Base-by-base conservation (phyloP, 2,113 vertebrate genomes). In the Erpornis zantholeuca region DNA sequence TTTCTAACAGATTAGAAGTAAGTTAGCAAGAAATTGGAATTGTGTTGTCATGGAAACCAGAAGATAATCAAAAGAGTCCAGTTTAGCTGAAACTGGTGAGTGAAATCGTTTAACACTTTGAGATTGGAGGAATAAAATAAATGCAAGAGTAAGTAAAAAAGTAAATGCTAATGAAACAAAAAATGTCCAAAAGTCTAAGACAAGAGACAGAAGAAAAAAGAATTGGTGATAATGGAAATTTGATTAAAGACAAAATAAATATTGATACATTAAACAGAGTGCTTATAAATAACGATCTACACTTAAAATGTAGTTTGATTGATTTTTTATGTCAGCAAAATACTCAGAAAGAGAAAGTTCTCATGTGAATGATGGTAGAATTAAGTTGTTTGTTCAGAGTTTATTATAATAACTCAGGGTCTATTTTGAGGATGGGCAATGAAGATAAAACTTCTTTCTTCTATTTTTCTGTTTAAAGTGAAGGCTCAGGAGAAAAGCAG, bases 351-450 rank as follows among this genome's bases (percentile, higher is more conserved):
- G 6, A 63, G 20, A 81, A 92, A 84, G 36, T 63, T n/a, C 22
- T 69, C 25, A 47, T 6, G 12, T 45, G n/a, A 90, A 53, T 0
- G 0, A 35, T 5, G 2, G 15, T 0, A 79, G 49, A 87, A 84
- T 35, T 44, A 9, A 68, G 42, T 15, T 19, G 2, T 20, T 86
- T 64, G 11, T 61, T 65, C 45, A 14, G 16, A 38, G 22, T 61
- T 68, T 72, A 80, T 7, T 61, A 40, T 68, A 82, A 38, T 24
- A 65, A 54, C 11, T 44, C 33, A 7, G 6, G 15, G 6, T 47
- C 31, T 77, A 4, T 60, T 96, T 73, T 53, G 28, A 83, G 18
- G n/a, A 47, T 7, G 19, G 24, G 33, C 10, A 36, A 49, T 3
- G 11, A 85, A 85, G 49, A 90, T 29, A 8, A 75, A 71, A 35